Conservation (phyloP, 1,140 invertebrate genomes). For the Telenomus remus region DNA sequence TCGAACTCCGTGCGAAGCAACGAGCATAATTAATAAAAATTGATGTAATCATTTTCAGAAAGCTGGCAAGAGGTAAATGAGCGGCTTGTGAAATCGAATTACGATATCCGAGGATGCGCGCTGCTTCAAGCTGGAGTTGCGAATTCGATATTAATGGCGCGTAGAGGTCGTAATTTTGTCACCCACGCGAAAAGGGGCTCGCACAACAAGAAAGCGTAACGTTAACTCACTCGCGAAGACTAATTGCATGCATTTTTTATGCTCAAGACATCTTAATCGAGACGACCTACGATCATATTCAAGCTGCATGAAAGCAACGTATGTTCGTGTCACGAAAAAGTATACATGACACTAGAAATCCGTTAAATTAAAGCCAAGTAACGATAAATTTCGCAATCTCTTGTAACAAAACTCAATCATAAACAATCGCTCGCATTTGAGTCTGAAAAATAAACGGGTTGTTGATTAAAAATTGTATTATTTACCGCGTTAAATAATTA, state of each 20-base stretch:
- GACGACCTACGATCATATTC: slow-evolving; percentile 53
- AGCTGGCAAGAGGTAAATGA: slow-evolving; percentile 44
- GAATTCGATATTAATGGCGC: slow-evolving; percentile 60
- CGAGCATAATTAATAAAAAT: slow-evolving; percentile 48
- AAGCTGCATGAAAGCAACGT: slow-evolving; percentile 10
- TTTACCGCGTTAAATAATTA: slow-evolving; percentile 3
- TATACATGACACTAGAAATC: background rate
- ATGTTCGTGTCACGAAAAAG: slow-evolving; percentile 6
- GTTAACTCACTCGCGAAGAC: slow-evolving; percentile 53
- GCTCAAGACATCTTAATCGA: slow-evolving; percentile 60
- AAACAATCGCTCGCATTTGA: too few species aligned
- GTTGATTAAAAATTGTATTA: too few species aligned
- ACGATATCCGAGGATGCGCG: slow-evolving; percentile 49
- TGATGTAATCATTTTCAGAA: slow-evolving; percentile 43
- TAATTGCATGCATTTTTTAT: slow-evolving; percentile 67
- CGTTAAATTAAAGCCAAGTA: background rate
- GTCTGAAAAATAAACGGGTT: too few species aligned
- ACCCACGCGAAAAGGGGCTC: slow-evolving; percentile 58
- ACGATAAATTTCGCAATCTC: background rate
- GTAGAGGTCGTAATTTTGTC: slow-evolving; percentile 63
- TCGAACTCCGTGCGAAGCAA: background rate
- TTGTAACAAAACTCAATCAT: too few species aligned
- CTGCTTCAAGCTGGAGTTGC: slow-evolving; percentile 33
- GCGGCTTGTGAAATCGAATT: slow-evolving; percentile 55
- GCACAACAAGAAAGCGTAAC: slow-evolving; percentile 41